Percentiles rank a stretch among this genome's conserved stretches.
phyloP scores from a whole-genome alignment of 2,888 invertebrate genomes.

The Metacarcinus magister region DNA sequence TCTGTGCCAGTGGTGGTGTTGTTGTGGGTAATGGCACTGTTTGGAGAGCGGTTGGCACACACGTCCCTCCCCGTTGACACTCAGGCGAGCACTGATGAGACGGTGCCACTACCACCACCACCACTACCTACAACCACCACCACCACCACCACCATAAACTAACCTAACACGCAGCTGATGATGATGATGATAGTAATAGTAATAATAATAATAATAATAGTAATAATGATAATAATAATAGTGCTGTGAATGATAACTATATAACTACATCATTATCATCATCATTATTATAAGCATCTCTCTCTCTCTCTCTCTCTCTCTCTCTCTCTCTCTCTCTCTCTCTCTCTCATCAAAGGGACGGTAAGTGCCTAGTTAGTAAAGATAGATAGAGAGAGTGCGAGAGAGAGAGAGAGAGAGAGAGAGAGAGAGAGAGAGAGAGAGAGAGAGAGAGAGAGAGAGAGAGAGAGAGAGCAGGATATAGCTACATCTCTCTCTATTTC shows the following conservation, averaged over 20 bases:
- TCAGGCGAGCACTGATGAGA: neutral
- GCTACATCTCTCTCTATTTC: no score
- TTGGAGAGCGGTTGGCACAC: no score
- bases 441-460: neutral
- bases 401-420: neutral
- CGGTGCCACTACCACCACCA: neutral
- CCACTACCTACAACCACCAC: neutral
- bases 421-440: neutral
- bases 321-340: conserved; percentile 26
- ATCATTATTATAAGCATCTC: neutral
- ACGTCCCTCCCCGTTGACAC: neutral
- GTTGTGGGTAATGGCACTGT: no score
- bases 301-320: neutral
- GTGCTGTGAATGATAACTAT: conserved; percentile 6
- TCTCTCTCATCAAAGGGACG: neutral
- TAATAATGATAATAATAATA: conserved; percentile 45
- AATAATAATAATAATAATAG: conserved; percentile 56
- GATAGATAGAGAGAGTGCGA: neutral
- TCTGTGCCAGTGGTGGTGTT: no score
- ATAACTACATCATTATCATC: no score
- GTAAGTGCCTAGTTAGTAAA: neutral
- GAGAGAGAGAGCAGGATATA: neutral
- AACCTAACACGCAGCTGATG: neutral
- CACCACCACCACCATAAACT: no score
- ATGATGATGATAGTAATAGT: conserved; percentile 37